A percentile compares a stretch with the other conserved stretches of the same genome.
phyloP scores from a whole-genome alignment of 2,113 vertebrate species.

The Panthera uncia region DNA sequence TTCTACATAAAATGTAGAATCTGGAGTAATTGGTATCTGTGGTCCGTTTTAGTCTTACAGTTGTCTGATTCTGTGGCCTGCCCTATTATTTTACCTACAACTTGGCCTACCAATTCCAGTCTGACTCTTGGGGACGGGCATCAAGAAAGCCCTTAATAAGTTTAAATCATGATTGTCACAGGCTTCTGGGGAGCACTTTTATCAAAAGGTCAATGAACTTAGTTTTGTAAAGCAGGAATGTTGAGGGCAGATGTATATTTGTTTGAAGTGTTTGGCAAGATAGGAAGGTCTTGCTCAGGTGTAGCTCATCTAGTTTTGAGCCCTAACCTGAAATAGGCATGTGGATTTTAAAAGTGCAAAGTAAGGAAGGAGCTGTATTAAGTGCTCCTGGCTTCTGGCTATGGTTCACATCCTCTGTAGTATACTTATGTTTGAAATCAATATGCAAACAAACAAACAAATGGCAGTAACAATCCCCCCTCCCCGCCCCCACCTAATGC shows the following conservation, averaged over 20 bases:
- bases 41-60: slow-evolving; percentile 37
- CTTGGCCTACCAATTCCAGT: slow-evolving; percentile 29
- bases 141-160: background rate
- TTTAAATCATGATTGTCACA: slow-evolving; percentile 24
- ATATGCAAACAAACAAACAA: background rate
- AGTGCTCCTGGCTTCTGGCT: slow-evolving; percentile 57
- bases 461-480: background rate
- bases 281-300: slow-evolving; percentile 70
- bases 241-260: slow-evolving; percentile 66
- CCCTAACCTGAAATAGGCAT: slow-evolving; percentile 69
- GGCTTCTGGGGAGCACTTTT: slow-evolving; percentile 36
- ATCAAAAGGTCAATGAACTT: slow-evolving; percentile 42
- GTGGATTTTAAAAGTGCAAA: slow-evolving; percentile 67
- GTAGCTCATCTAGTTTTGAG: slow-evolving; percentile 68
- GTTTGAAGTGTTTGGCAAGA: slow-evolving; percentile 76
- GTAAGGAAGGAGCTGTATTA: background rate
- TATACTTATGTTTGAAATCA: slow-evolving; percentile 66
- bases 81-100: slow-evolving; percentile 49
- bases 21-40: slow-evolving; percentile 34
- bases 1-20: slow-evolving; percentile 51
- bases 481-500: background rate
- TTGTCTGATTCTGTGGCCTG: slow-evolving; percentile 9
- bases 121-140: background rate
- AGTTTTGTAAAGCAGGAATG: slow-evolving; percentile 55
- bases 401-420: slow-evolving; percentile 54